Evolutionary conservation across 2,113 vertebrate species (phyloP).

Genomic region (Lycaon pictus): DNA sequence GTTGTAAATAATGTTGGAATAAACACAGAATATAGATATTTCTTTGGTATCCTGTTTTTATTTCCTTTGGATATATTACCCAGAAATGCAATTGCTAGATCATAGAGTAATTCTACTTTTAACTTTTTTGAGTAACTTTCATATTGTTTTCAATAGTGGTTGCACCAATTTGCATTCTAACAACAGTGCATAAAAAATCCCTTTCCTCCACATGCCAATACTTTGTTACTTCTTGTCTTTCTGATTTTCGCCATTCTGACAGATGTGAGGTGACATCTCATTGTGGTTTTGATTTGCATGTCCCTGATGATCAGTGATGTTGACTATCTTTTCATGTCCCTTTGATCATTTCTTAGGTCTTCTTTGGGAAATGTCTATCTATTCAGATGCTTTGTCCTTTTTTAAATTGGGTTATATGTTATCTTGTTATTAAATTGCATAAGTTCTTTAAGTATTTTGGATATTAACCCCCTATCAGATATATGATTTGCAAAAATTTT

Average conservation of each 20-base stretch:
- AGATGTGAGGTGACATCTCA: not conserved
- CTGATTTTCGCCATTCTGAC: not conserved
- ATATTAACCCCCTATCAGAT: not conserved
- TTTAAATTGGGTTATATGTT: not conserved
- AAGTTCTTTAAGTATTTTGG: not conserved
- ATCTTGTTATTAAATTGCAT: not conserved
- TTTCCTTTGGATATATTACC: not conserved
- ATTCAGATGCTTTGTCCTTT: not conserved
- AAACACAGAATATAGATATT: not conserved
- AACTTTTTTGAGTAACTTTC: not conserved
- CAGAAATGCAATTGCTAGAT: not conserved
- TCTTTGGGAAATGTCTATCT: not conserved
- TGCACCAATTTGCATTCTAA: not conserved
- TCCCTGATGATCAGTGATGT: not conserved
- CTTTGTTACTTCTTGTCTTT: not conserved
- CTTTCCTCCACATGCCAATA: not conserved
- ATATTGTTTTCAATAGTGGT: not conserved
- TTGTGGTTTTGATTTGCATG: not conserved
- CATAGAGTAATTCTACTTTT: not conserved
- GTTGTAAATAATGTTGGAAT: not conserved
- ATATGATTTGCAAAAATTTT: not conserved
- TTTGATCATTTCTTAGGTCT: not conserved
- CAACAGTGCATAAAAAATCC: not conserved
- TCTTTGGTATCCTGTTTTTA: not conserved
- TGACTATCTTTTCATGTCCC: not conserved